Conservation (phyloP, 2,797 vertebrate species). For the Adelosebastes latens region DNA sequence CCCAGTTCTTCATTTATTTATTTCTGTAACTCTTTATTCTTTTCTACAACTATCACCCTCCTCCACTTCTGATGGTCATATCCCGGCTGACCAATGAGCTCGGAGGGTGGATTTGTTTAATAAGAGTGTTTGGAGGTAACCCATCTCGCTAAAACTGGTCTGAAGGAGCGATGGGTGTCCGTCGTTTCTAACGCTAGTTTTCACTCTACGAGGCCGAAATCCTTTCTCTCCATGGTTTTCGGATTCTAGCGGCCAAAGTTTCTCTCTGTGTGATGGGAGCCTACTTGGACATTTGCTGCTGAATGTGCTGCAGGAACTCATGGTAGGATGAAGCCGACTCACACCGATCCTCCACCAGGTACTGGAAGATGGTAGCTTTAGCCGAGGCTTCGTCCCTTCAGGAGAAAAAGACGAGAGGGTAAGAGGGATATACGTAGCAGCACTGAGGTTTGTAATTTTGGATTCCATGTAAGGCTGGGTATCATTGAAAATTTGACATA, state of each 20-base stretch:
- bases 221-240: neutral
- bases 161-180: conserved; percentile 28
- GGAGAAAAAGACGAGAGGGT: conserved; percentile 5
- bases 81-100: conserved; percentile 1
- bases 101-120: conserved; percentile 8
- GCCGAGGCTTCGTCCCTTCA: conserved; percentile 89
- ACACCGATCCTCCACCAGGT: conserved; percentile 93
- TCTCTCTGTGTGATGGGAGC: neutral
- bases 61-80: neutral
- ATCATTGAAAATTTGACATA: too few species aligned
- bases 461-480: neutral
- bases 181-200: conserved; percentile 38
- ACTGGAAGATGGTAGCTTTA: conserved; percentile 90
- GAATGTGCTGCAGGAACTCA: conserved; percentile 94
- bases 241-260: neutral
- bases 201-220: conserved; percentile 28
- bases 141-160: conserved; percentile 30
- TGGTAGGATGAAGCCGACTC: conserved; percentile 94
- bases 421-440: neutral
- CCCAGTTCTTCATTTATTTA: neutral
- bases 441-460: neutral
- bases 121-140: conserved; percentile 8
- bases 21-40: neutral
- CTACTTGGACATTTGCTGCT: conserved; percentile 95
- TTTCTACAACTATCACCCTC: conserved; percentile 16